Base-by-base conservation (phyloP, 2,113 vertebrate genomes). In the Seriola dumerili region DNA sequence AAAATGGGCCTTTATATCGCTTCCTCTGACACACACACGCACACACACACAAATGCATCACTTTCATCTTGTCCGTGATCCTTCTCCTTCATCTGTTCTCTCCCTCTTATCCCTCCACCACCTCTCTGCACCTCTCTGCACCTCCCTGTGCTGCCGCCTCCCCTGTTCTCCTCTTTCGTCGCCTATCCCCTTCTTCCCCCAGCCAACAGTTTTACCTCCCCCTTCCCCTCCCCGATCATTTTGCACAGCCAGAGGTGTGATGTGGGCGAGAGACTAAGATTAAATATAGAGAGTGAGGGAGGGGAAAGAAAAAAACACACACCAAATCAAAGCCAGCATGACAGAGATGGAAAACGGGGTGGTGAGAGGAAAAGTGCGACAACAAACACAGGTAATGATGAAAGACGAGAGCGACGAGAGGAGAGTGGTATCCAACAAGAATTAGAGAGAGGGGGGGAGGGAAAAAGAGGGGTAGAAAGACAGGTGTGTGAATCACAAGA, bases 201-300 rank as follows among this genome's bases (percentile, higher is more conserved):
- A 13, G 59, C 61, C 76, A 67, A 85, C 68, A 84, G 46, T 12
- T 8, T 78, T 58, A 19, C 90, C 80, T 80, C 79, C 85, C 63
- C 66, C 68, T 61, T 84, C 81, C 78, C 78, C 85, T 86, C 76
- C 88, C 52, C 0, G 8, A 78, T 91, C 76, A 68, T 90, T 89
- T 89, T 84, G 72, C 82, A 85, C 80, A 78, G 80, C 80, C 80
- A 69, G 86, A 83, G 83, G 87, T 90, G 85, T 10, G 65, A 89
- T 87, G 85, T 85, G 74, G 85, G 81, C 7, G 81, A 85, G 74
- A 80, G 71, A 82, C 76, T 83, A 52, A 36, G 84, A 88, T 90
- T 87, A 85, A 89, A 85, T 90, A 90, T 76, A 88, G 78, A 88
- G 73, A 66, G 14, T 44, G 72, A 58, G 36, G 72, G 36, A 76